Percentiles rank a stretch among this genome's conserved stretches.
Conservation (phyloP, 2,888 invertebrate species). For the Brachyptera risi region DNA sequence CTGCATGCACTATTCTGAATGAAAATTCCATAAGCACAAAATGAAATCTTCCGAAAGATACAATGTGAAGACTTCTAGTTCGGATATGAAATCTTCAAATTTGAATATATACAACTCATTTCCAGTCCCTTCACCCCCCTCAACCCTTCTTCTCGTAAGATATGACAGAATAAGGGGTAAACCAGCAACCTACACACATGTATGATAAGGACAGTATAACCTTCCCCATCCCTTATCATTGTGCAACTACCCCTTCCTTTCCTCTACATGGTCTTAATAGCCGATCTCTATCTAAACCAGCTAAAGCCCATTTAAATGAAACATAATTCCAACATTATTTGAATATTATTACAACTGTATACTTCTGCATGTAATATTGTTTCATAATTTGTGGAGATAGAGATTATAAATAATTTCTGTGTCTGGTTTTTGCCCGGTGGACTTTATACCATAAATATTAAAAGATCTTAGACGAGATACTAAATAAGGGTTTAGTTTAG, state of each 20-base stretch:
- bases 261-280: constrained; percentile 14
- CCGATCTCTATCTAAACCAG: constrained; percentile 23
- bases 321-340: constrained; percentile 28
- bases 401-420: no score
- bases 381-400: constrained; percentile 26
- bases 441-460: constrained; percentile 27
- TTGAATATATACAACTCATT: no score
- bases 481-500: no score
- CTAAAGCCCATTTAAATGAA: constrained; percentile 33
- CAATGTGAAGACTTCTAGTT: no score
- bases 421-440: constrained; percentile 28
- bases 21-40: no score
- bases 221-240: neutral
- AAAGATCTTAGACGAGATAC: constrained; percentile 11
- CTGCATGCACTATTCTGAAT: no score
- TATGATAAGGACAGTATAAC: constrained; percentile 3
- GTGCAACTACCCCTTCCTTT: neutral
- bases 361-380: constrained; percentile 26
- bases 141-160: neutral
- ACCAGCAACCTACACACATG: neutral
- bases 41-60: no score
- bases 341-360: constrained; percentile 5
- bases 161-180: neutral
- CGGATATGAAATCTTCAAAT: no score
- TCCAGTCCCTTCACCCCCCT: no score